A percentile compares a stretch with the other conserved stretches of the same genome.
These are phyloP conservation scores for Thecophora atra DNA, from an alignment of 2,888 invertebrate species.

Conservation along the genomic window DNA sequence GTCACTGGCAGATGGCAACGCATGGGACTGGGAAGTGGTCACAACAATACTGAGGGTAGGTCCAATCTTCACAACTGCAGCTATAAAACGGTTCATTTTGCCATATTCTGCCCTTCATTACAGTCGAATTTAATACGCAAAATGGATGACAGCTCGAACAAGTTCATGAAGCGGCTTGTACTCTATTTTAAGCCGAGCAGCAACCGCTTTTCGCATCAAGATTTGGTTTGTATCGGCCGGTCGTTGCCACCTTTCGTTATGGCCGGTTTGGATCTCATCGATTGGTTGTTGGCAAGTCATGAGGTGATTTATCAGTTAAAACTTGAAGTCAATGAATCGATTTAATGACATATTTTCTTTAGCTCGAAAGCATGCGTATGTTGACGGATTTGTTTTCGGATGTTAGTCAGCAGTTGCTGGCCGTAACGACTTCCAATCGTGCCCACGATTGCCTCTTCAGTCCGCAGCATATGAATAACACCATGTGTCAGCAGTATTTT, in stretches of 20 bases:
- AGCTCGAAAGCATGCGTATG: slow-evolving; percentile 76
- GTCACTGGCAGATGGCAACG: slow-evolving; percentile 79
- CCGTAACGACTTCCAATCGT: slow-evolving; percentile 77
- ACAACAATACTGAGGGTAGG: slow-evolving; percentile 80
- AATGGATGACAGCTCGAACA: slow-evolving; percentile 74
- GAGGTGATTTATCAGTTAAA: slow-evolving; percentile 49
- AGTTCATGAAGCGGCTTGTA: slow-evolving; percentile 80
- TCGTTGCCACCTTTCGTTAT: slow-evolving; percentile 61
- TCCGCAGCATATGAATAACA: slow-evolving; percentile 86
- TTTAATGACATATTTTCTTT: slow-evolving; percentile 38
- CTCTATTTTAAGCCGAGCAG: slow-evolving; percentile 88
- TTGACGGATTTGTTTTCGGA: slow-evolving; percentile 83
- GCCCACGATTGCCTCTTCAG: slow-evolving; percentile 89
- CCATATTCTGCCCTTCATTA: neutral
- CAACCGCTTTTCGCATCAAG: slow-evolving; percentile 86
- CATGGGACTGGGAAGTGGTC: slow-evolving; percentile 95
- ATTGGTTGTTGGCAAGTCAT: slow-evolving; percentile 60
- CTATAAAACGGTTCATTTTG: no score
- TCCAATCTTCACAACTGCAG: neutral
- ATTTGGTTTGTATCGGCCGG: slow-evolving; percentile 69
- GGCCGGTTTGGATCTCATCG: slow-evolving; percentile 64
- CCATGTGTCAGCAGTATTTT: slow-evolving; percentile 94
- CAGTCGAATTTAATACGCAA: slow-evolving; percentile 68
- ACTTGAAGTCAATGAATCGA: no score
- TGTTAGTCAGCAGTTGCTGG: slow-evolving; percentile 78